These are phyloP conservation scores for Manis crassicaudata DNA, from an alignment of 2,797 vertebrate species.

Conservation along the genomic window DNA sequence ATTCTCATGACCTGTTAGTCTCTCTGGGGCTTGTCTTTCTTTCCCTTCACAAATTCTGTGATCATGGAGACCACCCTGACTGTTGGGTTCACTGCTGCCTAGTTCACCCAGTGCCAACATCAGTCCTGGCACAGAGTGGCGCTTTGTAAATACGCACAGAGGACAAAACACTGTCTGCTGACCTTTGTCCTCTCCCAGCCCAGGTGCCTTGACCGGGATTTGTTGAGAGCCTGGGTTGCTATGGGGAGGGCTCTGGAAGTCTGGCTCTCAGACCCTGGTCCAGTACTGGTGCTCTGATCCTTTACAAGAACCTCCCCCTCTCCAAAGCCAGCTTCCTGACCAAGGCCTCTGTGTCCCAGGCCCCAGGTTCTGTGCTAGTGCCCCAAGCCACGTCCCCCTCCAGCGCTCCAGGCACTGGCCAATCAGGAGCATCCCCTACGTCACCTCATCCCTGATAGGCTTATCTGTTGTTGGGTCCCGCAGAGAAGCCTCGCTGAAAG, in stretches of 20 bases:
- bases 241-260: background rate
- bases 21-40: background rate
- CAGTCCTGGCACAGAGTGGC: background rate
- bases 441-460: background rate
- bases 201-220: background rate
- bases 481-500: background rate
- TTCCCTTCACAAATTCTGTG: background rate
- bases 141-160: rapidly evolving
- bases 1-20: background rate
- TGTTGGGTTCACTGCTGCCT: rapidly evolving
- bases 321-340: background rate
- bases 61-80: background rate
- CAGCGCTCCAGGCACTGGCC: background rate
- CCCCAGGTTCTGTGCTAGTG: background rate
- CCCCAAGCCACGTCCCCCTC: background rate
- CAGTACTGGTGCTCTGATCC: background rate
- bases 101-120: background rate
- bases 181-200: background rate
- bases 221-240: background rate
- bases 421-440: background rate
- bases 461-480: background rate
- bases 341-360: background rate
- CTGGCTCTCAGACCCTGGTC: background rate
- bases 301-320: background rate
- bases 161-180: rapidly evolving